phyloP scores from a whole-genome alignment of 2,113 vertebrate species.

The Equus quagga region DNA sequence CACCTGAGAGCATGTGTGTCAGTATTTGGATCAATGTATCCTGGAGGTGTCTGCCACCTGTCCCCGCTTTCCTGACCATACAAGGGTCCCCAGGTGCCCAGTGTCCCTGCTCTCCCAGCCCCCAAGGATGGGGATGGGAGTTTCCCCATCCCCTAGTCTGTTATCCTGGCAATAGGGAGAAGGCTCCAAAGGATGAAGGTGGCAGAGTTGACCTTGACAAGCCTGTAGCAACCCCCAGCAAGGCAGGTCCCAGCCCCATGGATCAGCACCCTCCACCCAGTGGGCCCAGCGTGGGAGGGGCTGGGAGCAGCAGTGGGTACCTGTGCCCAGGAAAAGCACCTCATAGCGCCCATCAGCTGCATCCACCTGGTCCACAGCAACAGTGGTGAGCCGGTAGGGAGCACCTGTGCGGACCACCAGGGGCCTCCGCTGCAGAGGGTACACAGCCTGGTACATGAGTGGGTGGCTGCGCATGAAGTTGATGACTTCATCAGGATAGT shows the following conservation, averaged over 20 bases:
- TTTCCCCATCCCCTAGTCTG: neutral
- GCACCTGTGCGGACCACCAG: slow-evolving; percentile 97
- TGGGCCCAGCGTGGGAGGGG: slow-evolving; percentile 42
- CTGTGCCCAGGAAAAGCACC: slow-evolving; percentile 99
- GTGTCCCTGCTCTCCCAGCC: neutral
- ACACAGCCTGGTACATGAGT: slow-evolving; percentile 96
- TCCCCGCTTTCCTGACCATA: neutral
- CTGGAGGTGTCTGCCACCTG: neutral
- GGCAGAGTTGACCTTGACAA: neutral
- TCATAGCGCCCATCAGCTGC: slow-evolving; percentile 98
- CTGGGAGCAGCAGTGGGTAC: slow-evolving; percentile 89
- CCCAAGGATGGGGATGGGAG: neutral
- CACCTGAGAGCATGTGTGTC: neutral
- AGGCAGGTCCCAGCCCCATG: neutral
- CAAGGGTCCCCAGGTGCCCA: neutral
- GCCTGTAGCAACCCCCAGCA: neutral
- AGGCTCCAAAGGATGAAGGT: neutral
- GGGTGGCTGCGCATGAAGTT: slow-evolving; percentile 99
- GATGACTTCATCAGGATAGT: slow-evolving; percentile 99
- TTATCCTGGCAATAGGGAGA: neutral
- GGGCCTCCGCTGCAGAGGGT: slow-evolving; percentile 97
- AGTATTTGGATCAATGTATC: neutral
- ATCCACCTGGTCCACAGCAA: slow-evolving; percentile 98
- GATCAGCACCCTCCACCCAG: slow-evolving; percentile 51
- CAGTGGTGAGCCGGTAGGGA: slow-evolving; percentile 98